Percentiles rank a stretch among this genome's conserved stretches.
phyloP scores from a whole-genome alignment of 37 sponge, comb jelly and placozoan genomes.

The Beroe ovata region DNA sequence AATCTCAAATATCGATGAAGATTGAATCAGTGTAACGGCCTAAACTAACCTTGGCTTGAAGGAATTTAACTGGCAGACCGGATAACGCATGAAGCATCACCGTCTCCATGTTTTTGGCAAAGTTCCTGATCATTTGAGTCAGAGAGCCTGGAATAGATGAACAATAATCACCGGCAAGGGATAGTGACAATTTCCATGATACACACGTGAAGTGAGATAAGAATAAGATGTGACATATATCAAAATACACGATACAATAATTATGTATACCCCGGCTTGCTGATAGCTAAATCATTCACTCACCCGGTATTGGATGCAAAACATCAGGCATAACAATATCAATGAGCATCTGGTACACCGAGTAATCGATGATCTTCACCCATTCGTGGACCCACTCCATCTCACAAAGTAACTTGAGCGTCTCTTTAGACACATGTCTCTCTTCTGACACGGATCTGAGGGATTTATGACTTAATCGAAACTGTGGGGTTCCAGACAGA shows the following conservation, averaged over 20 bases:
- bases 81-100: constrained; percentile 78
- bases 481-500: too few species aligned
- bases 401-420: constrained; percentile 71
- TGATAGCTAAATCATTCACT: background rate
- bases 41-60: constrained; percentile 80
- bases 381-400: constrained; percentile 73
- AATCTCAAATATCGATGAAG: background rate
- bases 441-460: constrained; percentile 14
- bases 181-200: too few species aligned
- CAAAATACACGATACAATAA: background rate
- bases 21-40: background rate
- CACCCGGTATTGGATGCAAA: constrained; percentile 89
- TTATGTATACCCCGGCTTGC: background rate
- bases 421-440: constrained; percentile 39
- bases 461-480: too few species aligned
- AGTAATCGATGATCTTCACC: constrained; percentile 83
- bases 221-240: background rate
- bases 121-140: constrained; percentile 94
- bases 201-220: constrained; percentile 15
- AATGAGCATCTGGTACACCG: constrained; percentile 93
- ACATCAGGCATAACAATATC: constrained; percentile 91
- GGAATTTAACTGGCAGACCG: constrained; percentile 74
- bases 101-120: constrained; percentile 93
- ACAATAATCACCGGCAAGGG: too few species aligned
- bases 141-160: constrained; percentile 74